Evolutionary conservation across 2,113 vertebrate species (phyloP).

Genomic region (Pollachius pollachius): DNA sequence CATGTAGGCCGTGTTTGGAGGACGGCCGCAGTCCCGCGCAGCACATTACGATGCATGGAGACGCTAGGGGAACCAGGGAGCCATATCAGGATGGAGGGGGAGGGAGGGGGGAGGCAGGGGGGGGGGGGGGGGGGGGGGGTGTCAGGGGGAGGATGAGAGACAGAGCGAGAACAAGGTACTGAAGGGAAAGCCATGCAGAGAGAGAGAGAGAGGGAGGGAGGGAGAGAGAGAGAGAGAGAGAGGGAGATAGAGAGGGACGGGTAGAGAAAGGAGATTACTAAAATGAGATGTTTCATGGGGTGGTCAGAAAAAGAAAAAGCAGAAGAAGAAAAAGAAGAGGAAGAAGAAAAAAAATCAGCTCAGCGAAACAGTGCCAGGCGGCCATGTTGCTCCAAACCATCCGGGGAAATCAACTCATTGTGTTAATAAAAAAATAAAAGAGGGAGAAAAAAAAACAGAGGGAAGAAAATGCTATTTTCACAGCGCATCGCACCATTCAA

Average conservation of each 20-base stretch:
- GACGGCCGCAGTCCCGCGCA: constrained; percentile 27
- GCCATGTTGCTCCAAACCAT: constrained; percentile 31
- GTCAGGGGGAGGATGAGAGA: not conserved
- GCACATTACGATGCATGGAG: constrained; percentile 29
- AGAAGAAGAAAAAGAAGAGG: constrained; percentile 6
- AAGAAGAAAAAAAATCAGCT: constrained; percentile 1
- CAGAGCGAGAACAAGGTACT: not conserved
- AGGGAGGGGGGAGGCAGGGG: not conserved
- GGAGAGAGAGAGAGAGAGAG: not conserved
- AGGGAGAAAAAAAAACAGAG: not conserved
- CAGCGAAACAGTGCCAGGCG: constrained; percentile 32
- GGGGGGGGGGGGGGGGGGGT: not conserved
- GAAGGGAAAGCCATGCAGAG: not conserved
- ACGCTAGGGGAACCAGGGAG: constrained; percentile 29
- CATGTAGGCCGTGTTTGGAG: constrained; percentile 26
- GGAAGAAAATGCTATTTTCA: constrained; percentile 28
- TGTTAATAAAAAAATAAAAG: constrained; percentile 32
- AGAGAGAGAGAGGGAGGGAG: not conserved
- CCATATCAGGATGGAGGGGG: constrained; percentile 24
- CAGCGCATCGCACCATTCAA: constrained; percentile 31
- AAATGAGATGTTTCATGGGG: constrained; percentile 33
- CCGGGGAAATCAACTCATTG: constrained; percentile 47
- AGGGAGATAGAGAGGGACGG: not conserved
- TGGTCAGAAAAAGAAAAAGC: constrained; percentile 6
- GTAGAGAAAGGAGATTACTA: constrained; percentile 12